These are phyloP conservation scores for Adineta ricciae DNA, from an alignment of 2,888 invertebrate species.

Conservation along the genomic window DNA sequence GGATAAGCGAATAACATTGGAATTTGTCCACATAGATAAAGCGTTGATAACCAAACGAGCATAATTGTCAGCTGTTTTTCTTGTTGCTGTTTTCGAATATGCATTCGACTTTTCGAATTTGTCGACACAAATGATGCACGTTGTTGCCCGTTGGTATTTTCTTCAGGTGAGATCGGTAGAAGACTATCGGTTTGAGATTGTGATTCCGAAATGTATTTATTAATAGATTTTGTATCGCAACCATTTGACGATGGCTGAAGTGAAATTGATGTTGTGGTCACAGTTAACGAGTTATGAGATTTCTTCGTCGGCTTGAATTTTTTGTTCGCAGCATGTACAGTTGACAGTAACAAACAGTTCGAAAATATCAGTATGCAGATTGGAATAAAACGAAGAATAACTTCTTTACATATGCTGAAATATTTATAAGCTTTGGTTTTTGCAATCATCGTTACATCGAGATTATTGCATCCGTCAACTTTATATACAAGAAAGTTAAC, in stretches of 20 bases:
- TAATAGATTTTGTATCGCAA: background rate
- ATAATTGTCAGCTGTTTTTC: constrained; percentile 33
- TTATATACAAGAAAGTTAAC: constrained; percentile 32
- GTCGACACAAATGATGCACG: background rate
- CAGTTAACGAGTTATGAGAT: no score
- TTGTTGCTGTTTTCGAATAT: constrained; percentile 26
- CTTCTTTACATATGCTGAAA: constrained; percentile 27
- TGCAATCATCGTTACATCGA: background rate
- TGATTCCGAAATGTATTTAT: background rate
- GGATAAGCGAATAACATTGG: constrained; percentile 34
- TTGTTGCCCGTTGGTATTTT: background rate
- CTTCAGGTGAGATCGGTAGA: background rate
- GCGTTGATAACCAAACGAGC: constrained; percentile 30
- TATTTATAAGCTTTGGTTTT: constrained; percentile 19
- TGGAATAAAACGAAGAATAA: constrained; percentile 26
- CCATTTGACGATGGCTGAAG: background rate
- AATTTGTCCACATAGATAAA: constrained; percentile 29
- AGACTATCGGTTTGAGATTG: background rate
- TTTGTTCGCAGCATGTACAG: constrained; percentile 23
- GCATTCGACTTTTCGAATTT: background rate
- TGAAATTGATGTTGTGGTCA: background rate
- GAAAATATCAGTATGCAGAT: constrained; percentile 26
- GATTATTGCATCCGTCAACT: constrained; percentile 28
- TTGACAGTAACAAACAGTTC: constrained; percentile 25
- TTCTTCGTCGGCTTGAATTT: constrained; percentile 21